A percentile compares a stretch with the other conserved stretches of the same genome.
phyloP scores from a whole-genome alignment of 2,888 invertebrate species.

The Mimachlamys varia region DNA sequence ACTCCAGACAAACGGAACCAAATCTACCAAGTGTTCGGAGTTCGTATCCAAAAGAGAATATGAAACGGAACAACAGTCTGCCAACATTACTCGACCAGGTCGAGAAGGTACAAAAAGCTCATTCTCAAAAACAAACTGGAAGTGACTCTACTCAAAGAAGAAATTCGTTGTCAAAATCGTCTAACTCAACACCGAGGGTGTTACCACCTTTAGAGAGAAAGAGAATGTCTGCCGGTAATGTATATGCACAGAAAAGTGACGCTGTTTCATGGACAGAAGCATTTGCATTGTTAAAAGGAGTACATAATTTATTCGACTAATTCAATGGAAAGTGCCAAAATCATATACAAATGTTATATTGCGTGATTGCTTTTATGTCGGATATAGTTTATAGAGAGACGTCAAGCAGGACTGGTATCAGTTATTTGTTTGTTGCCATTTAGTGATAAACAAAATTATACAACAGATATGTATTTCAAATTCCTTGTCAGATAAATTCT shows the following conservation, averaged over 20 bases:
- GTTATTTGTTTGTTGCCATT: too few relatives aligned
- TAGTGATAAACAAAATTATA: too few relatives aligned
- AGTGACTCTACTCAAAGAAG: slow-evolving; percentile 40
- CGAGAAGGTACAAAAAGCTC: slow-evolving; percentile 52
- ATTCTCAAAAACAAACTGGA: slow-evolving; percentile 36
- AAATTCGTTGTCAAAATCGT: slow-evolving; percentile 32
- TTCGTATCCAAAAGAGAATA: slow-evolving; percentile 43
- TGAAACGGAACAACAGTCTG: slow-evolving; percentile 58
- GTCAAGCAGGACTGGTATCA: too few relatives aligned
- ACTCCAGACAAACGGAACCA: slow-evolving; percentile 20
- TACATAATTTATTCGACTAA: slow-evolving; percentile 52
- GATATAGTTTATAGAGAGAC: neutral
- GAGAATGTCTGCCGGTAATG: slow-evolving; percentile 45
- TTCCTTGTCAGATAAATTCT: too few relatives aligned
- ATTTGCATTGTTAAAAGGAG: slow-evolving; percentile 60
- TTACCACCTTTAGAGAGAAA: slow-evolving; percentile 54
- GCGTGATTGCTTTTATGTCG: neutral
- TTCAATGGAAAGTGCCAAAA: neutral
- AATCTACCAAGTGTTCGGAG: slow-evolving; percentile 22
- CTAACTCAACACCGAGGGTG: slow-evolving; percentile 36
- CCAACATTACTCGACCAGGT: slow-evolving; percentile 58
- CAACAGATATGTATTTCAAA: too few relatives aligned
- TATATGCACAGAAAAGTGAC: slow-evolving; percentile 48
- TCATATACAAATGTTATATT: neutral
- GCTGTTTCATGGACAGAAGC: slow-evolving; percentile 64